Conservation (phyloP, 1,140 invertebrate genomes). For the Formica exsecta region DNA sequence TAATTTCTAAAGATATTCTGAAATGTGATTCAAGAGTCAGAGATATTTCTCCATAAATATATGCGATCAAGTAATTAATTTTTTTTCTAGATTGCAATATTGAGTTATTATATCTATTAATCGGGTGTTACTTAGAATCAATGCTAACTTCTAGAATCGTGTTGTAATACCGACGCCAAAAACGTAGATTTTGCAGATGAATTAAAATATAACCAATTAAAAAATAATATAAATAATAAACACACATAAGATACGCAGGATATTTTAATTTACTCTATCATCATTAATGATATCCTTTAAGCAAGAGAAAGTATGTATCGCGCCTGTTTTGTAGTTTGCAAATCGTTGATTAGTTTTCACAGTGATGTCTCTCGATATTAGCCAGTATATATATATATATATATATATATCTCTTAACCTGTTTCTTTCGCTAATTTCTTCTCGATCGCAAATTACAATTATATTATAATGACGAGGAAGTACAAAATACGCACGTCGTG, state of each 20-base stretch:
- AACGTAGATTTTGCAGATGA: background rate
- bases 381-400: background rate
- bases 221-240: background rate
- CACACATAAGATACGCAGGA: background rate
- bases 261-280: background rate
- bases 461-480: conserved; percentile 21
- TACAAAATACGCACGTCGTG: too few relatives aligned
- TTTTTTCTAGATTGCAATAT: background rate
- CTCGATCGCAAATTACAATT: conserved; percentile 38
- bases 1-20: conserved; percentile 1
- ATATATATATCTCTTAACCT: conserved; percentile 21
- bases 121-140: background rate
- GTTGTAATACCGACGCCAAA: background rate
- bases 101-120: background rate
- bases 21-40: background rate
- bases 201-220: background rate
- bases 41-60: background rate
- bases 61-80: conserved; percentile 1
- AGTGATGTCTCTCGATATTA: background rate
- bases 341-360: background rate
- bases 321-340: too few relatives aligned
- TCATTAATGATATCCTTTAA: background rate
- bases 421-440: conserved; percentile 19
- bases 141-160: background rate
- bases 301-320: too few relatives aligned